Percentiles rank a stretch among this genome's conserved stretches.
Evolutionary conservation across 92 coral and sea anemone genomes (phyloP).

Genomic region (Umimayanthus kanabou): DNA sequence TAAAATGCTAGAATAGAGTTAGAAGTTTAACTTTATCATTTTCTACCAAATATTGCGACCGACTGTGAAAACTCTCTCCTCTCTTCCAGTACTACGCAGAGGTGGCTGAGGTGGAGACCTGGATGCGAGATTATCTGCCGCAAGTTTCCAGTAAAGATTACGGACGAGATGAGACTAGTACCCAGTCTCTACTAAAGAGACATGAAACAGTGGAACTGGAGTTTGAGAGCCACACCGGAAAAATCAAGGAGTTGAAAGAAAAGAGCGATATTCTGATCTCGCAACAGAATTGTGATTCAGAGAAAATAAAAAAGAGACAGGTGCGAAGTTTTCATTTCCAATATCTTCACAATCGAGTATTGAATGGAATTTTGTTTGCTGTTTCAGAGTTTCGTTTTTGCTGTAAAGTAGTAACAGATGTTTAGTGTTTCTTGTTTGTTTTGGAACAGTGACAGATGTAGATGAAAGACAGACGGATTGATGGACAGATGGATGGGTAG

Average conservation of each 20-base stretch:
- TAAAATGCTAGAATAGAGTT: not conserved
- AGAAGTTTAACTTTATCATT: not conserved
- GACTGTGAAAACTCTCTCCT: constrained; percentile 13
- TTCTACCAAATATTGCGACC: not conserved
- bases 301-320: constrained; percentile 67
- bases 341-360: not conserved
- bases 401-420: not conserved
- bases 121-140: constrained; percentile 88
- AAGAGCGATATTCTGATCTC: constrained; percentile 61
- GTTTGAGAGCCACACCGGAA: constrained; percentile 67
- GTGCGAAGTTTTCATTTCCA: constrained; percentile 22
- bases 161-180: constrained; percentile 91
- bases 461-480: not conserved
- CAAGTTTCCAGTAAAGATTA: constrained; percentile 85
- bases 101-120: constrained; percentile 85
- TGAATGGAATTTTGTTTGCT: not conserved
- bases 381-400: not conserved
- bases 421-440: not conserved
- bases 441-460: not conserved
- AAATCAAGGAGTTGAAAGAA: constrained; percentile 61
- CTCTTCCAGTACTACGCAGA: constrained; percentile 76
- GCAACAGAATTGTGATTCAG: constrained; percentile 71
- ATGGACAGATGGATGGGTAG: not conserved
- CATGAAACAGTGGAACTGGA: constrained; percentile 90
- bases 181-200: constrained; percentile 82